Evolutionary conservation across 2,113 vertebrate species (phyloP), one percentile per base, ranked within the genome.

Genomic region (Fregata magnificens): DNA sequence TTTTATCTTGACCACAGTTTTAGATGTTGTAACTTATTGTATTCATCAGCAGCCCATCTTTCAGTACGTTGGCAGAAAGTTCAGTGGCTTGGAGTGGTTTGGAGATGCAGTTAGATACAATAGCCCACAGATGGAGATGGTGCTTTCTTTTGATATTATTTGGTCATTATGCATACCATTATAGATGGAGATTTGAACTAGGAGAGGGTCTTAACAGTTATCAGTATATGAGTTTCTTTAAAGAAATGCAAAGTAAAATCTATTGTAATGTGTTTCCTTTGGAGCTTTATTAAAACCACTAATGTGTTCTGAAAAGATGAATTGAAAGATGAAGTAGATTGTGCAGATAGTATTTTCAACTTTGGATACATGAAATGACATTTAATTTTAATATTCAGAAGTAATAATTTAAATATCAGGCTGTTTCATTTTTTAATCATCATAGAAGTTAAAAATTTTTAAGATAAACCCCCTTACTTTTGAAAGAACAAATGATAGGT

Each of bases 41-140:
- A 44, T 40, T 82, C 7, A 38, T 5, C 31, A 59, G 24, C 29
- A 83, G 56, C 42, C 50, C 34, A 22, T 49, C 31, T 87, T 67
- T 87, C 62, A 56, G 45, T 76, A 76, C 6, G 11, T 0, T 45
- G 40, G 24, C 38, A 72, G 45, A 45, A 82, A 76, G n/a, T 91
- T 87, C 42, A 61, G 32, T 55, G 36, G 9, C 53, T 74, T 86
- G 32, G 58, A 61, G 47, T 18, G 13, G 5, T 85, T 77, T 79
- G 55, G 21, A 89, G 69, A 38, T 89, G 91, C 45, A 95, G 45
- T 93, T 82, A 70, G 88, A 62, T n/a, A 61, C 15, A 45, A 7
- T 16, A 82, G 44, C 83, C 91, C 77, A 82, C 96, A 96, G 95
- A 80, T 95, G 78, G 93, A 86, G 84, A 88, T 90, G 87, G 42